Conservation (phyloP, 2,888 invertebrate species). For the Dendrolimus pini region DNA sequence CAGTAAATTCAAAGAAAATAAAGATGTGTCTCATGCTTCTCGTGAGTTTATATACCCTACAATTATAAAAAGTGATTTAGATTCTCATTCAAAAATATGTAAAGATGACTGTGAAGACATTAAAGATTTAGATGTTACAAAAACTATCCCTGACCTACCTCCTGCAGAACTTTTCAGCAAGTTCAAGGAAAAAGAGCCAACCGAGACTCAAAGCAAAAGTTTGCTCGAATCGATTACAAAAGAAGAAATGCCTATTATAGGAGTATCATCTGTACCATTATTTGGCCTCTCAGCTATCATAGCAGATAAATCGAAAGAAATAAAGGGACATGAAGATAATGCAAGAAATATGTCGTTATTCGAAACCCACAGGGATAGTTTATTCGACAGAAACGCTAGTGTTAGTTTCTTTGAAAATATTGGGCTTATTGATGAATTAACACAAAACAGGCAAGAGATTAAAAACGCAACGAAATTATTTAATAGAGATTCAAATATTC, state of each 20-base stretch:
- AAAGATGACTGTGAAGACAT: not conserved
- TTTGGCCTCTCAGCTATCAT: conserved; percentile 34
- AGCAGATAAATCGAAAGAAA: conserved; percentile 27
- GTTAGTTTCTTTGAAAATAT: conserved; percentile 28
- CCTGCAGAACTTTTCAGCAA: not conserved
- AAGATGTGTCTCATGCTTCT: no score
- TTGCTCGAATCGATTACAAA: conserved; percentile 23
- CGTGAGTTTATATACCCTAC: no score
- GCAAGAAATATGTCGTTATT: conserved; percentile 11
- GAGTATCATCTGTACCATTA: conserved; percentile 31
- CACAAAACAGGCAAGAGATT: not conserved
- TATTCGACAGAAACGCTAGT: conserved; percentile 16
- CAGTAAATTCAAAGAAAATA: no score
- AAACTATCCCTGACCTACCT: not conserved
- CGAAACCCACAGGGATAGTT: conserved; percentile 11
- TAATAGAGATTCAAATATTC: not conserved
- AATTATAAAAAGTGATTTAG: no score
- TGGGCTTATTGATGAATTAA: conserved; percentile 9
- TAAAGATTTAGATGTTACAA: not conserved
- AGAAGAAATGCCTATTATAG: conserved; percentile 22
- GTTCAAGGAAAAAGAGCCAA: not conserved
- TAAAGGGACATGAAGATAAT: conserved; percentile 14
- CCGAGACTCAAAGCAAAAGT: conserved; percentile 3
- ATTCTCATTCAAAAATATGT: no score
- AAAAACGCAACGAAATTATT: not conserved